Percentiles rank a stretch among this genome's conserved stretches.
Conservation (phyloP, 2,113 vertebrate genomes). For the Cochlearius cochlearius region DNA sequence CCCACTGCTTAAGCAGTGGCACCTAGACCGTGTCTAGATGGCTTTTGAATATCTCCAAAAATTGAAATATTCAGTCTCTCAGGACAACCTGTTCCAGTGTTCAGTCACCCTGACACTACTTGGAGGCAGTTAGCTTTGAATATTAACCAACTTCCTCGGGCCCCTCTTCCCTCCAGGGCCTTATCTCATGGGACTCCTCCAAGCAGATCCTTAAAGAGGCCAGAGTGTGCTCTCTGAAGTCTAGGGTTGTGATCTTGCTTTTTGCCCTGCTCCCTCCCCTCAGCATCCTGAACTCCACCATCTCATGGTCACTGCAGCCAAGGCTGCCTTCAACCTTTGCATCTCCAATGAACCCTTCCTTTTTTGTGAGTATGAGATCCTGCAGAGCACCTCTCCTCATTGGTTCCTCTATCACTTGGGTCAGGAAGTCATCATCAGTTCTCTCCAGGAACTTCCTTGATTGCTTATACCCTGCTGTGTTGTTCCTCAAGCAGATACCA, state of each 20-base stretch:
- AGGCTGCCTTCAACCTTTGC: not conserved
- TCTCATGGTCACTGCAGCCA: not conserved
- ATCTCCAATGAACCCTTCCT: not conserved
- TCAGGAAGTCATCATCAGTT: not conserved
- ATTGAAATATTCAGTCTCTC: not conserved
- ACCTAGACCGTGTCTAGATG: not conserved
- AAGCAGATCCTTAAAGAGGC: not conserved
- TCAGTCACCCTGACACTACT: not conserved
- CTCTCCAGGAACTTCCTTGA: not conserved
- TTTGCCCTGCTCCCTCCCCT: not conserved
- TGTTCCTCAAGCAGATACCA: not conserved
- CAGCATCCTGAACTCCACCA: not conserved
- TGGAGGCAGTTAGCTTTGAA: not conserved
- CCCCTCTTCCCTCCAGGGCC: not conserved
- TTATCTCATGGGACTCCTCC: not conserved
- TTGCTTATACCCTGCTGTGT: not conserved
- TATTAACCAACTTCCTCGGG: not conserved
- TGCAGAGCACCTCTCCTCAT: not conserved
- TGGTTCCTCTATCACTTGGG: not conserved
- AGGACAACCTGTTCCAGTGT: not conserved
- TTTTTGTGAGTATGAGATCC: not conserved
- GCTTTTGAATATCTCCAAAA: not conserved
- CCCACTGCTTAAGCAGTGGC: not conserved
- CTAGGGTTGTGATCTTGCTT: not conserved
- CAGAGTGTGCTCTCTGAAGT: not conserved